These are phyloP conservation scores for Scolopax rusticola DNA, from an alignment of 2,797 vertebrate genomes.

Conservation along the genomic window DNA sequence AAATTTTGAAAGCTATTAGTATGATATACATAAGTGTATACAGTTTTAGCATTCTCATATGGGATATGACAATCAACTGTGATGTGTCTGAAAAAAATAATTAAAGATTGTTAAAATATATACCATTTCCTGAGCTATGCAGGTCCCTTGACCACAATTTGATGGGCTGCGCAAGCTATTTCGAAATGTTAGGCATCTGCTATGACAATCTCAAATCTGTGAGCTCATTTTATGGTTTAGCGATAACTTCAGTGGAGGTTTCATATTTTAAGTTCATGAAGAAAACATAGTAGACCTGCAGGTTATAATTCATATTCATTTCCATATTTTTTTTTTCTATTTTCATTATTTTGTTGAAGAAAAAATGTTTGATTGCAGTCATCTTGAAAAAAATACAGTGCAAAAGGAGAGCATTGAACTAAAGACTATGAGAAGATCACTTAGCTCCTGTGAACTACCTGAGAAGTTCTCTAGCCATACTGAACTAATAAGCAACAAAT, in stretches of 20 bases:
- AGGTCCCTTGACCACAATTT: neutral
- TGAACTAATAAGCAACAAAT: neutral
- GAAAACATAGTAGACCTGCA: neutral
- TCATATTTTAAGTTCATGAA: neutral
- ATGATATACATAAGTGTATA: fast-evolving
- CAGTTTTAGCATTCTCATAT: neutral
- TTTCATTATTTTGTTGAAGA: neutral
- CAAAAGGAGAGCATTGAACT: neutral
- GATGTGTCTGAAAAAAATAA: neutral
- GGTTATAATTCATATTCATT: neutral
- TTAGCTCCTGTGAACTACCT: neutral
- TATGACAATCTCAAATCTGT: neutral
- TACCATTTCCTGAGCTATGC: neutral
- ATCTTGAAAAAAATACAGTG: neutral
- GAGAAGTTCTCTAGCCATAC: neutral
- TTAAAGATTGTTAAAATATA: neutral
- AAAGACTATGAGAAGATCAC: neutral
- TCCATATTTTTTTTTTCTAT: neutral
- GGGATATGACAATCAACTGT: neutral
- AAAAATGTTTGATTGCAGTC: neutral
- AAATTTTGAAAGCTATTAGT: neutral
- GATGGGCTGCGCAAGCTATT: neutral
- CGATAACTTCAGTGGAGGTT: neutral
- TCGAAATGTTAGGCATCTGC: neutral
- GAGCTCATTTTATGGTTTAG: neutral